These are phyloP conservation scores for Panulirus ornatus DNA, from an alignment of 1,140 invertebrate genomes.

Conservation along the genomic window DNA sequence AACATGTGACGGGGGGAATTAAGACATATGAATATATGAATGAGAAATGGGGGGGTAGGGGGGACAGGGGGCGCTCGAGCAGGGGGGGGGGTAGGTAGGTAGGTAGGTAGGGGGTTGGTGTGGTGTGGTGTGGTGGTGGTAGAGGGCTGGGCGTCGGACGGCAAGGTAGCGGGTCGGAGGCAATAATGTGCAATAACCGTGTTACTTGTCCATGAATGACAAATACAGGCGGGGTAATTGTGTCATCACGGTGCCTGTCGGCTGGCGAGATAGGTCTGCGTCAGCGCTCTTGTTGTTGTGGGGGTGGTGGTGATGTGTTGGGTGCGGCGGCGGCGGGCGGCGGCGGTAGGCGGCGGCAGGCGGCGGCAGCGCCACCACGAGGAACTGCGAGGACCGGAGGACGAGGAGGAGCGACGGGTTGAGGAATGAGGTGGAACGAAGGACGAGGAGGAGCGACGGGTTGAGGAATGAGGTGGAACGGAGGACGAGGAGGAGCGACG, in stretches of 20 bases:
- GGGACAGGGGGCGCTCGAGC: not conserved
- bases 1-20: slow-evolving; percentile 27
- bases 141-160: not conserved
- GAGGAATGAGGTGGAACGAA: not conserved
- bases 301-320: slow-evolving; percentile 26
- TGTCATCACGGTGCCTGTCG: slow-evolving; percentile 43
- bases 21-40: slow-evolving; percentile 39
- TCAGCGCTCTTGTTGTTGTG: not conserved
- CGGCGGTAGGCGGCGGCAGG: no score
- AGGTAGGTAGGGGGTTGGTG: not conserved
- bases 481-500: not conserved
- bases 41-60: slow-evolving; percentile 1
- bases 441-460: not conserved
- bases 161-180: not conserved
- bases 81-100: not conserved
- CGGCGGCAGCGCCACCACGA: not conserved
- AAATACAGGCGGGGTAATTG: slow-evolving; percentile 51
- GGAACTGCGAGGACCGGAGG: not conserved
- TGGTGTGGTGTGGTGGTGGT: slow-evolving; percentile 3
- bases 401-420: not conserved
- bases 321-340: not conserved
- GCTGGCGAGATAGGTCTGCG: no score
- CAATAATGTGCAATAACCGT: slow-evolving; percentile 61
- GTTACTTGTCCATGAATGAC: slow-evolving; percentile 65
- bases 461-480: not conserved